phyloP scores from a whole-genome alignment of 2,797 vertebrate genomes.

The Sardinella longiceps region DNA sequence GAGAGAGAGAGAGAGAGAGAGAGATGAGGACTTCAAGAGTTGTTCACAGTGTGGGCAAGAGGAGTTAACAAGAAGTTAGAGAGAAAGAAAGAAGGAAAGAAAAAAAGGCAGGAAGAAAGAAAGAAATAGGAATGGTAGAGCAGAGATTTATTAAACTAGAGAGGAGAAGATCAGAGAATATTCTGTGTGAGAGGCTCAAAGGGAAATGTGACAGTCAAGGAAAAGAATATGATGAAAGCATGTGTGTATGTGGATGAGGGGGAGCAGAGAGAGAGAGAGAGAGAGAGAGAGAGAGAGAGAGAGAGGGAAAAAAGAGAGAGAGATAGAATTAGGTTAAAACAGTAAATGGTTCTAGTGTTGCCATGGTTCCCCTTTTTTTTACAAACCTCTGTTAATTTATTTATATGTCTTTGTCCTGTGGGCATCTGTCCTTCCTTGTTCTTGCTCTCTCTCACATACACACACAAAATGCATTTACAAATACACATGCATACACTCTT shows the following conservation, averaged over 20 bases:
- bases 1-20: not conserved
- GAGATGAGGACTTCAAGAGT: not conserved
- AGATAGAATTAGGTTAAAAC: conserved; percentile 19
- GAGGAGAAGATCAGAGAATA: conserved; percentile 17
- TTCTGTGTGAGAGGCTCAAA: conserved; percentile 11
- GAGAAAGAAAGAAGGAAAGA: not conserved
- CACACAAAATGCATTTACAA: too few relatives aligned
- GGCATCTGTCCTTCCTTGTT: not conserved
- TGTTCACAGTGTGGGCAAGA: not conserved
- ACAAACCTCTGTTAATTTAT: conserved; percentile 24
- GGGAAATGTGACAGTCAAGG: conserved; percentile 21
- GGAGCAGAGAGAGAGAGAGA: not conserved
- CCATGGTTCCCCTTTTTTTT: conserved; percentile 21
- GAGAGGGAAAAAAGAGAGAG: not conserved
- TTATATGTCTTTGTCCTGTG: conserved; percentile 30
- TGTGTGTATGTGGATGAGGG: not conserved
- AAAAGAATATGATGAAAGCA: conserved; percentile 22
- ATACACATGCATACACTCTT: not conserved
- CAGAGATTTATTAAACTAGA: not conserved
- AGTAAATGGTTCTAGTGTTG: conserved; percentile 4
- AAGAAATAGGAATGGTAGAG: not conserved
- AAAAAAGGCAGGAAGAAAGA: not conserved
- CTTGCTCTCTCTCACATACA: not conserved
- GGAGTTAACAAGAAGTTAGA: not conserved
- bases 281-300: not conserved